Percentiles rank a stretch among this genome's conserved stretches.
These are phyloP conservation scores for Acyrthosiphon pisum DNA, from an alignment of 1,140 invertebrate species.

Conservation along the genomic window DNA sequence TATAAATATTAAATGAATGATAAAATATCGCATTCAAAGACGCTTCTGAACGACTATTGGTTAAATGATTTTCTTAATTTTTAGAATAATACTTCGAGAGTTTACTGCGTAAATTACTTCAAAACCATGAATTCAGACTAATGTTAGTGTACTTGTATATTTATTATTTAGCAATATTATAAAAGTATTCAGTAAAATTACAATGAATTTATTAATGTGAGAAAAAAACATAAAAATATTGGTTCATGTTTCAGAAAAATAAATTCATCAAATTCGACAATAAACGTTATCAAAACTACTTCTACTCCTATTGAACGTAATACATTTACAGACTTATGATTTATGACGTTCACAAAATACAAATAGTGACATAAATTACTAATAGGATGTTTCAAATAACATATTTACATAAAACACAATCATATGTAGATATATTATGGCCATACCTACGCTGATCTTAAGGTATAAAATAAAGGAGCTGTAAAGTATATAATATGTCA, in stretches of 20 bases:
- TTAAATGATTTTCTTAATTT: not conserved
- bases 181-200: not conserved
- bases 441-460: not conserved
- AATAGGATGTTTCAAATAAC: not conserved
- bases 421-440: not conserved
- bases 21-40: not conserved
- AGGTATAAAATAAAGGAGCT: not conserved
- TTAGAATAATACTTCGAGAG: not conserved
- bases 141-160: too few relatives aligned
- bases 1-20: not conserved
- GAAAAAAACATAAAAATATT: not conserved
- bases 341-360: not conserved
- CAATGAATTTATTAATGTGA: not conserved
- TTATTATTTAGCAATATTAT: too few relatives aligned
- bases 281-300: not conserved
- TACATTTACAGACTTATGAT: not conserved
- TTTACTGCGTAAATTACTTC: not conserved
- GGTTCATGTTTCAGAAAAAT: not conserved
- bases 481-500: not conserved
- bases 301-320: not conserved
- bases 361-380: not conserved
- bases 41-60: not conserved
- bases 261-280: not conserved
- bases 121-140: not conserved
- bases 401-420: not conserved